Evolutionary conservation across 2,888 invertebrate species (phyloP).

Genomic region (Mactromeris polynyma): DNA sequence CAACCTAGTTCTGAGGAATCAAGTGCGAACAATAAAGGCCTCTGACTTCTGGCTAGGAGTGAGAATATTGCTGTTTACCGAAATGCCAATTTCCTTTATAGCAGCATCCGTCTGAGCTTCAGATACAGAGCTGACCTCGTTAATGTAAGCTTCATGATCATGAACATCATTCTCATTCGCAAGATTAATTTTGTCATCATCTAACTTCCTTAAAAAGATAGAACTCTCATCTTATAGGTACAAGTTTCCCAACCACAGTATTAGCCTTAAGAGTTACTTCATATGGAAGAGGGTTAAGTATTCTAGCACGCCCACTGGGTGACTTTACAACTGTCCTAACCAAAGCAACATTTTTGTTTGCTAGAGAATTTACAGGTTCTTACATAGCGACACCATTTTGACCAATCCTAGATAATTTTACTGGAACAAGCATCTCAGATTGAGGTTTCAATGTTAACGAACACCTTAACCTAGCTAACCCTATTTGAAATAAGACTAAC

Average conservation of each 20-base stretch:
- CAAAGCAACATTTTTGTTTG: slow-evolving; percentile 24
- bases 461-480: slow-evolving; percentile 35
- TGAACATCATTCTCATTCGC: neutral
- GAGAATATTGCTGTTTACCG: too few species aligned
- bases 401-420: slow-evolving; percentile 38
- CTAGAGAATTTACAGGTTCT: slow-evolving; percentile 28
- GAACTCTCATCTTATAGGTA: slow-evolving; percentile 31
- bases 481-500: slow-evolving; percentile 19
- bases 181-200: neutral
- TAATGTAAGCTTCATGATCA: neutral
- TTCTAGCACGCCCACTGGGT: slow-evolving; percentile 26
- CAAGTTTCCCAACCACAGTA: slow-evolving; percentile 44
- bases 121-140: neutral
- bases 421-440: slow-evolving; percentile 38
- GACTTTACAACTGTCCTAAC: slow-evolving; percentile 35
- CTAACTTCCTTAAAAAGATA: slow-evolving; percentile 22
- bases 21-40: slow-evolving; percentile 40
- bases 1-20: slow-evolving; percentile 56
- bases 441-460: slow-evolving; percentile 18
- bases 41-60: neutral
- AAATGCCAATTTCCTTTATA: neutral
- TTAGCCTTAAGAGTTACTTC: neutral
- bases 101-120: neutral
- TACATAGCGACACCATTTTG: slow-evolving; percentile 3
- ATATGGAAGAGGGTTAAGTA: slow-evolving; percentile 42